phyloP scores from a whole-genome alignment of 2,888 invertebrate species.

The Portevinia maculata region DNA sequence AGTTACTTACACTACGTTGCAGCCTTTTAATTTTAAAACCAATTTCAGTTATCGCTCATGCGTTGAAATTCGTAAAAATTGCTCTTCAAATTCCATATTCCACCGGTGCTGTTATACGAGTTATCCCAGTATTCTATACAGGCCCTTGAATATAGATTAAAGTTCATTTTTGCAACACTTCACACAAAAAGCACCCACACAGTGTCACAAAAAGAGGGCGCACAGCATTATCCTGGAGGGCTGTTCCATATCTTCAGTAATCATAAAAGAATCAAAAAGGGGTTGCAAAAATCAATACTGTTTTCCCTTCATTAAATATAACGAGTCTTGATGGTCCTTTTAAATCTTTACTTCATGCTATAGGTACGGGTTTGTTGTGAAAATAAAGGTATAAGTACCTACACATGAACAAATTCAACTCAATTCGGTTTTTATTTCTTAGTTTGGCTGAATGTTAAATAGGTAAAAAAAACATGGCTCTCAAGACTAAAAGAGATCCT shows the following conservation, averaged over 20 bases:
- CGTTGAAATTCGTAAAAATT: conserved; percentile 68
- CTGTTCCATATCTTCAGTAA: conserved; percentile 69
- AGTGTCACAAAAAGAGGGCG: conserved; percentile 46
- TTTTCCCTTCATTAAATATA: conserved; percentile 72
- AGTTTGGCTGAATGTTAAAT: conserved; percentile 5
- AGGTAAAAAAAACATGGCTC: neutral
- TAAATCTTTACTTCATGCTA: conserved; percentile 37
- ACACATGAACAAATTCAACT: conserved; percentile 9
- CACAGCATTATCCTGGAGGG: conserved; percentile 57
- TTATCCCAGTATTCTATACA: neutral
- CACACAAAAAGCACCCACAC: conserved; percentile 1
- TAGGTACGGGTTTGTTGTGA: neutral
- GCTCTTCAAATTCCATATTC: conserved; percentile 31
- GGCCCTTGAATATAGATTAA: conserved; percentile 31
- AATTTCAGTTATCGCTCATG: conserved; percentile 69
- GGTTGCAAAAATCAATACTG: conserved; percentile 73
- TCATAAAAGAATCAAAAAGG: conserved; percentile 51
- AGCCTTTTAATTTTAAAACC: conserved; percentile 73
- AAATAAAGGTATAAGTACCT: neutral
- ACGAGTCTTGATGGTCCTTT: conserved; percentile 66
- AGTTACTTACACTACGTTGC: conserved; percentile 70
- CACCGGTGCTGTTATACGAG: conserved; percentile 13
- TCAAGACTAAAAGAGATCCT: conserved; percentile 60
- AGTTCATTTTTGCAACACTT: conserved; percentile 12
- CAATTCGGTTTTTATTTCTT: conserved; percentile 21